phyloP scores from a whole-genome alignment of 2,113 vertebrate genomes.

The Lanius ludovicianus region DNA sequence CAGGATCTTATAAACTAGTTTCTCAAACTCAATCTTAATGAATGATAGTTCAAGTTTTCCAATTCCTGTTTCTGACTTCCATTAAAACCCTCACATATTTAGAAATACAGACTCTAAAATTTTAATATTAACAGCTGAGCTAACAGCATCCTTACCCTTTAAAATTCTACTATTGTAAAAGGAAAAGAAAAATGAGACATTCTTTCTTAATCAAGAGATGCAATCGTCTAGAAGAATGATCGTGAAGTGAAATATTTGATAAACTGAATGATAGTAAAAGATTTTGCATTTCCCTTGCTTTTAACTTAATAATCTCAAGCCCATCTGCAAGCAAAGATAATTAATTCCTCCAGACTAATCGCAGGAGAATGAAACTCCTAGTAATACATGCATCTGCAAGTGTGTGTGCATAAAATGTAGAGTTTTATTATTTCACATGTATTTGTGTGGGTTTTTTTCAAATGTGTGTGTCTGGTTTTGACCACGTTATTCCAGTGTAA shows the following conservation, averaged over 20 bases:
- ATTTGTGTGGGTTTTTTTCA: not conserved
- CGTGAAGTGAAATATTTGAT: not conserved
- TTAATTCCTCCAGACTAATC: not conserved
- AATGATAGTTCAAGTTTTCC: not conserved
- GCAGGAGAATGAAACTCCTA: not conserved
- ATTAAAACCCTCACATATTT: not conserved
- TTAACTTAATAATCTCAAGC: not conserved
- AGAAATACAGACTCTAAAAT: not conserved
- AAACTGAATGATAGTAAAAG: not conserved
- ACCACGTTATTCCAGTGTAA: not conserved
- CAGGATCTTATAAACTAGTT: not conserved
- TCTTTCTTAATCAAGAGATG: not conserved
- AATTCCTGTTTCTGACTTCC: not conserved
- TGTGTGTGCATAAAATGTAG: not conserved
- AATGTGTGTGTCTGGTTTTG: not conserved
- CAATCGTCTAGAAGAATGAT: not conserved
- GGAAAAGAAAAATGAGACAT: not conserved
- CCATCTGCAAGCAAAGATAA: not conserved
- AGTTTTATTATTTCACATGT: not conserved
- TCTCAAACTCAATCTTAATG: not conserved
- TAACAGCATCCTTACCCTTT: not conserved
- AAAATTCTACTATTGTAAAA: not conserved
- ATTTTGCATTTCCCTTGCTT: not conserved
- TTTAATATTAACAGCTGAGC: not conserved
- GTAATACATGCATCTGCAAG: not conserved